phyloP scores from a whole-genome alignment of 2,888 invertebrate species.

The Acleris laterana region DNA sequence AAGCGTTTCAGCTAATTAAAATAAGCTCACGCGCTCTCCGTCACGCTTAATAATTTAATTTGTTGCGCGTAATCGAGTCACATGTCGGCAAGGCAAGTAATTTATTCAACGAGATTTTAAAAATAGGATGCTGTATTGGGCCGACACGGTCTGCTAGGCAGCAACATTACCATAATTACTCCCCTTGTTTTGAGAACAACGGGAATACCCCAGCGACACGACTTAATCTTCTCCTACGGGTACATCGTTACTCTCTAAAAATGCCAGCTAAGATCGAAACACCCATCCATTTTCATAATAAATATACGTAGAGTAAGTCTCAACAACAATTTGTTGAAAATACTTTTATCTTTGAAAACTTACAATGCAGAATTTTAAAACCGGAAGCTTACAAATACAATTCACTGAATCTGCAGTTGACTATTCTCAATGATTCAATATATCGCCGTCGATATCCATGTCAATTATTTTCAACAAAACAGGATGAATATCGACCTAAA shows the following conservation, averaged over 20 bases:
- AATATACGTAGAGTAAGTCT: too few species aligned
- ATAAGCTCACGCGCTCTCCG: conserved; percentile 42
- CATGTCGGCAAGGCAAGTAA: conserved; percentile 37
- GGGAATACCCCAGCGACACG: conserved; percentile 41
- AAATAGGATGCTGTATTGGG: conserved; percentile 49
- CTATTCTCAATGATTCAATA: too few species aligned
- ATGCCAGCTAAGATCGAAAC: conserved; percentile 4
- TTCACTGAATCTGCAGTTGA: too few species aligned
- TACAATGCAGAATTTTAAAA: too few species aligned
- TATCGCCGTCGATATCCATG: conserved; percentile 5
- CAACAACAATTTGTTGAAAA: too few species aligned
- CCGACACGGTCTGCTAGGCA: conserved; percentile 47
- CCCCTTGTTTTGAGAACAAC: conserved; percentile 48
- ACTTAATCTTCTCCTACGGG: conserved; percentile 31
- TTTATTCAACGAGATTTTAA: conserved; percentile 43
- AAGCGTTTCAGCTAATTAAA: conserved; percentile 50
- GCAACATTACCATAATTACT: conserved; percentile 59
- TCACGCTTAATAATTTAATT: conserved; percentile 50
- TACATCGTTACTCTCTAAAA: conserved; percentile 32
- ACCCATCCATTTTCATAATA: too few species aligned
- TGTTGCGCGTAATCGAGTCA: conserved; percentile 35
- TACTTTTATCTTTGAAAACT: too few species aligned
- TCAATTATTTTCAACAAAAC: conserved; percentile 22
- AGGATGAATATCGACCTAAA: conserved; percentile 19
- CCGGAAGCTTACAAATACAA: too few species aligned